phyloP scores from a whole-genome alignment of 2,888 invertebrate genomes.

The Pterobdella sp. region DNA sequence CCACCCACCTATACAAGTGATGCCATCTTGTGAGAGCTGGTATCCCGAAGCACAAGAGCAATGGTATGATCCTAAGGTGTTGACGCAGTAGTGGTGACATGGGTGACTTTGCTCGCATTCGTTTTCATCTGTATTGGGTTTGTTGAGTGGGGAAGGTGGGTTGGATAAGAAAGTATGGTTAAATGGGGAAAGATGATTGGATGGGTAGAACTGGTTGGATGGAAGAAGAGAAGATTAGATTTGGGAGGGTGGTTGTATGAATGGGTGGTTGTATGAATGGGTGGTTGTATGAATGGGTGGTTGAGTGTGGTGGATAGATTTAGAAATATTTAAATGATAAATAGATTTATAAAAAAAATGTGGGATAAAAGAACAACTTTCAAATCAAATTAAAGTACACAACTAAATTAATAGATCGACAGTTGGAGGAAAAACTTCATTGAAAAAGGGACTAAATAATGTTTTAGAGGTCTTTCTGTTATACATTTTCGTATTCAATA shows the following conservation, averaged over 20 bases:
- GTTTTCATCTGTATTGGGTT: neutral
- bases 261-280: neutral
- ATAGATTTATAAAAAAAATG: too few species aligned
- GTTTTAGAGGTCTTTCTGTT: too few species aligned
- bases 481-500: too few species aligned
- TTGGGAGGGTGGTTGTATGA: neutral
- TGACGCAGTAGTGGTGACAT: conserved; percentile 11
- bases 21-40: neutral
- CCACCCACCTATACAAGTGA: neutral
- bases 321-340: too few species aligned
- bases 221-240: neutral
- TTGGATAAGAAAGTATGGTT: neutral
- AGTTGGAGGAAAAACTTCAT: too few species aligned
- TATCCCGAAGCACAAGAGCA: neutral
- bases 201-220: neutral
- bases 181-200: neutral
- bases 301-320: neutral
- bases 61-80: conserved; percentile 4
- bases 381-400: too few species aligned
- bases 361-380: too few species aligned
- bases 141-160: neutral
- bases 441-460: too few species aligned
- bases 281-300: neutral
- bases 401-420: too few species aligned
- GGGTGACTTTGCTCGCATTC: neutral